Base-by-base conservation (phyloP, 2,113 vertebrate species). In the Haliaeetus leucogaster region DNA sequence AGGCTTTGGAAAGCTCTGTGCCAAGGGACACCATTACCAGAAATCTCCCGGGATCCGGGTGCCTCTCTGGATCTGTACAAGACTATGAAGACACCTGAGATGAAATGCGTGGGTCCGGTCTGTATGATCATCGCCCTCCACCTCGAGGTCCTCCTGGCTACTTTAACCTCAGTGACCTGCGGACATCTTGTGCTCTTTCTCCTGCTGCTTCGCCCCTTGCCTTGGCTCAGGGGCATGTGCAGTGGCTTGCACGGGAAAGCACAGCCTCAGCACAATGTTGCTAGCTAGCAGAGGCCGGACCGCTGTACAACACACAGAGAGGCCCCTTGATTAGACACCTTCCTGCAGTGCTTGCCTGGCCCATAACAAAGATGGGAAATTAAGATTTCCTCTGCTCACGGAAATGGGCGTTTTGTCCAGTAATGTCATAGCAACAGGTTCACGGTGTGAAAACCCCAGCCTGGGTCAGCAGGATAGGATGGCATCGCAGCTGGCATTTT, bases 171-270 rank as follows among this genome's bases (percentile, higher is more conserved):
- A 11, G 47, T 21, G 71, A 71, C 22, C 56, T 42, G 45, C 16
- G 1, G 21, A 13, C 6, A 21, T 50, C 55, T 59, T 88, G 65
- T 71, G 29, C 38, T 58, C 27, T 56, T 76, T 29, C 56, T 80
- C 12, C n/a, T 6, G 12, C 26, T 34, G 62, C 59, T 67, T 68
- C 0, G 1, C 17, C 27, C 42, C 16, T 76, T 0, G 0, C 50
- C 30, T 53, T 68, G 36, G n/a, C 50, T 43, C 48, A 4, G 34
- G 21, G 25, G 25, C 25, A 6, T 1, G 1, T 16, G 45, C 32
- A 38, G 66, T 1, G 4, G 17, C 21, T 78, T 13, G 17, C 38
- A 20, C 20, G 20, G 68, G 68, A 84, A 40, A 29, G 40, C 6
- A 15, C 17, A 6, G 48, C 36, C 42, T n/a, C 8, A 2, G 48